Conservation (phyloP, 2,797 vertebrate species). For the Macrochelys suwanniensis region DNA sequence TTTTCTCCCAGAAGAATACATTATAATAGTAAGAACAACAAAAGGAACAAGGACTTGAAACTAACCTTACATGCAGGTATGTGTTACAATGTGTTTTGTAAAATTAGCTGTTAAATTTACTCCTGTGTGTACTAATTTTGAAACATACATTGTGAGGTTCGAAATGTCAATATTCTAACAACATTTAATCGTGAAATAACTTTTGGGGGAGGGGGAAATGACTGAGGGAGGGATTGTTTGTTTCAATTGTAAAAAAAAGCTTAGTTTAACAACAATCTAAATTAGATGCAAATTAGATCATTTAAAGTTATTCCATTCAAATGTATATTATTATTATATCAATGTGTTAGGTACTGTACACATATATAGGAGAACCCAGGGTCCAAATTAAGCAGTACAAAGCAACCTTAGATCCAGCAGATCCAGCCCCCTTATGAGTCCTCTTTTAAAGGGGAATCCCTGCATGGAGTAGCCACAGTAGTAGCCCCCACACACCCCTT, state of each 20-base stretch:
- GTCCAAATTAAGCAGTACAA: not conserved
- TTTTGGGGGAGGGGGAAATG: not conserved
- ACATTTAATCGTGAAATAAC: not conserved
- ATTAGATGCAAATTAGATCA: not conserved
- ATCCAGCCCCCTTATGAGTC: not conserved
- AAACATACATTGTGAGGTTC: not conserved
- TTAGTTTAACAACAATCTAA: not conserved
- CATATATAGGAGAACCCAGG: not conserved
- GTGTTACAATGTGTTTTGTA: not conserved
- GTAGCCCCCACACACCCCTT: not conserved
- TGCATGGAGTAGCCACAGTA: not conserved
- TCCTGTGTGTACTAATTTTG: not conserved
- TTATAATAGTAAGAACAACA: not conserved
- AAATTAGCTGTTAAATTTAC: not conserved
- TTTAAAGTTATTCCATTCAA: not conserved
- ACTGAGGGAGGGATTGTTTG: not conserved
- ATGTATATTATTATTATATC: not conserved
- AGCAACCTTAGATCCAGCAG: not conserved
- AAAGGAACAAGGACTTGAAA: not conserved
- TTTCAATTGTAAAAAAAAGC: not conserved
- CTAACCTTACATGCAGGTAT: not conserved
- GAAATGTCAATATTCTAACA: not conserved
- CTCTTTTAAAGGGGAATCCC: not conserved
- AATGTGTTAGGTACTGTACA: not conserved
- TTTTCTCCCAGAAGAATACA: not conserved